phyloP scores from a whole-genome alignment of 2,888 invertebrate genomes.

The Pycnomerus fuliginosus region DNA sequence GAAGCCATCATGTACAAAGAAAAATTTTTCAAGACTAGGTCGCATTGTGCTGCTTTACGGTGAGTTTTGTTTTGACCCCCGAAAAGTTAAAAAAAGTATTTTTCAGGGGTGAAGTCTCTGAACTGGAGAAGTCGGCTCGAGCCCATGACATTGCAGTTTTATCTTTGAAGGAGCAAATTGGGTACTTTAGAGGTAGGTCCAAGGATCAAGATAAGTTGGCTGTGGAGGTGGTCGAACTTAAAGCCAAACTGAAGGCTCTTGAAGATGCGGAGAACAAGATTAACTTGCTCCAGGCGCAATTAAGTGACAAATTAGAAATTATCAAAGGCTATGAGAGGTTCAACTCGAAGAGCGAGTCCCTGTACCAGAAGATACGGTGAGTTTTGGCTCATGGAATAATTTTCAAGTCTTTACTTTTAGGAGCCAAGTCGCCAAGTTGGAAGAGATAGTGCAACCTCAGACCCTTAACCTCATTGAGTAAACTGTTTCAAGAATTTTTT shows the following conservation, averaged over 20 bases:
- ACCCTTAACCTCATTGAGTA: too few relatives aligned
- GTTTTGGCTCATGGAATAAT: too few relatives aligned
- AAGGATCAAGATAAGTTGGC: slow-evolving; percentile 54
- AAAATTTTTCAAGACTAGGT: slow-evolving; percentile 43
- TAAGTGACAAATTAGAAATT: too few relatives aligned
- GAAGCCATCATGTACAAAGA: slow-evolving; percentile 45
- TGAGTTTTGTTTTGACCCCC: slow-evolving; percentile 25
- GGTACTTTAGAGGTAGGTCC: slow-evolving; percentile 55
- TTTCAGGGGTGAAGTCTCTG: slow-evolving; percentile 51
- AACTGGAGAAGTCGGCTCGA: slow-evolving; percentile 50
- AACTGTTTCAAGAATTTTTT: too few relatives aligned
- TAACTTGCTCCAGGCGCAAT: too few relatives aligned
- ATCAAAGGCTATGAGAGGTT: too few relatives aligned
- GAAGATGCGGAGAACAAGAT: slow-evolving; percentile 61
- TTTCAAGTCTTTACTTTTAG: too few relatives aligned
- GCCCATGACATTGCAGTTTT: slow-evolving; percentile 55
- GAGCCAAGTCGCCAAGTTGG: too few relatives aligned
- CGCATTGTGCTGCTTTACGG: slow-evolving; percentile 46
- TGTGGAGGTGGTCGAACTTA: slow-evolving; percentile 58
- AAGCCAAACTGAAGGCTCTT: slow-evolving; percentile 58
- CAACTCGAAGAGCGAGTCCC: too few relatives aligned
- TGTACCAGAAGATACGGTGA: too few relatives aligned
- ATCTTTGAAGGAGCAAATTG: slow-evolving; percentile 59
- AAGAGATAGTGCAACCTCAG: too few relatives aligned
- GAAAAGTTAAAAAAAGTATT: not conserved